These are phyloP conservation scores for Poeciliopsis infans DNA, from an alignment of 2,797 vertebrate species.

Conservation along the genomic window DNA sequence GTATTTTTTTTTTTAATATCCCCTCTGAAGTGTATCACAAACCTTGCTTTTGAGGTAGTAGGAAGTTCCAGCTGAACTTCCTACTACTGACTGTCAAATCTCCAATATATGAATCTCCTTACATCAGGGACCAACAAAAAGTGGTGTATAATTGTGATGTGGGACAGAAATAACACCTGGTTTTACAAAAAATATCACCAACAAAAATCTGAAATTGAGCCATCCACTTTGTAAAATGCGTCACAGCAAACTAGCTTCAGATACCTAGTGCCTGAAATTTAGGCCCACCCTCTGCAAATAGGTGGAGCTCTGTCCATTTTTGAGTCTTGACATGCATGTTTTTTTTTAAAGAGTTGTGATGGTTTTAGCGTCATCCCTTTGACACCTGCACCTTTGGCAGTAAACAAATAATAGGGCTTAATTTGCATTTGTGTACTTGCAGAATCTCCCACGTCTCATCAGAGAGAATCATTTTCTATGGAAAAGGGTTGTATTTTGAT, in stretches of 20 bases:
- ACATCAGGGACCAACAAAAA: too few relatives aligned
- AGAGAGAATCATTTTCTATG: background rate
- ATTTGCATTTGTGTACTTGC: background rate
- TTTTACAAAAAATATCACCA: too few relatives aligned
- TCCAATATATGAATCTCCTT: too few relatives aligned
- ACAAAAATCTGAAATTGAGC: too few relatives aligned
- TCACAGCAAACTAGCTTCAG: background rate
- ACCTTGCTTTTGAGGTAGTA: background rate
- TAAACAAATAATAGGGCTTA: background rate
- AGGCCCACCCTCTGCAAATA: background rate
- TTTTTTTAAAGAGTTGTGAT: background rate
- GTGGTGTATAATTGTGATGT: too few relatives aligned
- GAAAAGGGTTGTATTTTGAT: background rate
- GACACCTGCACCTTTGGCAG: background rate
- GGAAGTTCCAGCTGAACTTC: background rate
- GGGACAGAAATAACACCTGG: too few relatives aligned
- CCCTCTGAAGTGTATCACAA: background rate
- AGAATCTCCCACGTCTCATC: background rate
- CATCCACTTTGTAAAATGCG: background rate
- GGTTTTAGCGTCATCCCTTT: background rate
- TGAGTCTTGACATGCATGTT: background rate
- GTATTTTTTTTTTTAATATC: background rate
- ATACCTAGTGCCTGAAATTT: background rate
- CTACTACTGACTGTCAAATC: background rate
- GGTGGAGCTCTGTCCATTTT: background rate